Evolutionary conservation across 2,797 vertebrate species (phyloP).

Genomic region (Mormyrops boulengeri): DNA sequence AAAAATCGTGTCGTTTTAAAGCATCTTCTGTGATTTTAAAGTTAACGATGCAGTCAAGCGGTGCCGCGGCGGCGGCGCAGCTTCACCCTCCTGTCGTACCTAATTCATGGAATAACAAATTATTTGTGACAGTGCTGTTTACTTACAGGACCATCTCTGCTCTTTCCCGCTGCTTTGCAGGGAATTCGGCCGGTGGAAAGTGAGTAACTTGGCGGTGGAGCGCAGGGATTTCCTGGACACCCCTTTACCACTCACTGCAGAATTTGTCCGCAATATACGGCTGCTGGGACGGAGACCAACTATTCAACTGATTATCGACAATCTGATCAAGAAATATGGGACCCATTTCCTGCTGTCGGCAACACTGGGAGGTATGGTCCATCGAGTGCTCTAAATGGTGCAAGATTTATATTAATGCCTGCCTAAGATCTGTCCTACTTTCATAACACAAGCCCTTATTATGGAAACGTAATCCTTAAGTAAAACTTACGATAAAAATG

Average conservation of each 20-base stretch:
- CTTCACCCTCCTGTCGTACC: constrained; percentile 15
- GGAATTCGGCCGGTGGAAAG: constrained; percentile 97
- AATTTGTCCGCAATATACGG: constrained; percentile 89
- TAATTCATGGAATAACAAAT: constrained; percentile 28
- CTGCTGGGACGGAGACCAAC: constrained; percentile 84
- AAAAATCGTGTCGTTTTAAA: constrained; percentile 22
- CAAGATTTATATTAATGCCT: constrained; percentile 8
- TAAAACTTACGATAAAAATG: neutral
- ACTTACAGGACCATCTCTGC: neutral
- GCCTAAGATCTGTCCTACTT: neutral
- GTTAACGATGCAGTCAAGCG: constrained; percentile 28
- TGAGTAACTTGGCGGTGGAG: constrained; percentile 92
- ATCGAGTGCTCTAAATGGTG: neutral
- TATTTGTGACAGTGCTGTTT: constrained; percentile 24
- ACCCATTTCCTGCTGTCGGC: constrained; percentile 93
- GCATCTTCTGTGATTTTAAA: constrained; percentile 27
- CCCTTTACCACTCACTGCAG: constrained; percentile 83
- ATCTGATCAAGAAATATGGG: constrained; percentile 96
- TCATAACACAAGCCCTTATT: neutral
- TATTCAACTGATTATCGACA: constrained; percentile 87
- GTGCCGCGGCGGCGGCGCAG: neutral
- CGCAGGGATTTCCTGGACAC: constrained; percentile 87
- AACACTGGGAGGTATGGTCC: constrained; percentile 84
- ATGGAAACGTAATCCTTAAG: neutral
- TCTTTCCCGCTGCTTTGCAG: constrained; percentile 54